Percentiles rank a stretch among this genome's conserved stretches.
These are phyloP conservation scores for Cynodonichthys magdalenae DNA, from an alignment of 2,797 vertebrate genomes.

Conservation along the genomic window DNA sequence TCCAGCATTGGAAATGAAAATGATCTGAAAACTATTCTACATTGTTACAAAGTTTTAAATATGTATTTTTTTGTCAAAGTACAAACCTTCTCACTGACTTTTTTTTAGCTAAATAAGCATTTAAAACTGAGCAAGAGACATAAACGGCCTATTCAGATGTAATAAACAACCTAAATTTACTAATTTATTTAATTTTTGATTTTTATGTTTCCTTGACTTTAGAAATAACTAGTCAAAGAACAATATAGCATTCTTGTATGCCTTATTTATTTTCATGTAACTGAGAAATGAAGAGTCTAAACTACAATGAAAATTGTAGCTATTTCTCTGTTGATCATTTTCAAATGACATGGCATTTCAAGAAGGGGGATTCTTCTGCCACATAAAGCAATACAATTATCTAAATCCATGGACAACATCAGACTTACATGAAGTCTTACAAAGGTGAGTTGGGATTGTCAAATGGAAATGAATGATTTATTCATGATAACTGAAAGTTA, in stretches of 20 bases:
- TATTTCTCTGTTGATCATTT: constrained; percentile 46
- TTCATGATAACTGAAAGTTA: neutral
- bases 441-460: constrained; percentile 69
- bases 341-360: constrained; percentile 43
- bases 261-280: neutral
- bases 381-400: constrained; percentile 33
- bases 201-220: too few species aligned
- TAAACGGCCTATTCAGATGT: too few species aligned
- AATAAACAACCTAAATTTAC: too few species aligned
- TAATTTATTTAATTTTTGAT: too few species aligned
- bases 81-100: too few species aligned
- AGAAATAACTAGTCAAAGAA: neutral
- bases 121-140: too few species aligned
- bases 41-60: too few species aligned
- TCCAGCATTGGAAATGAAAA: too few species aligned
- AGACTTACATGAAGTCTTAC: constrained; percentile 54
- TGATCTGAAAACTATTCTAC: too few species aligned
- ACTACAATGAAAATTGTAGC: constrained; percentile 18
- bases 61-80: too few species aligned
- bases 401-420: constrained; percentile 45
- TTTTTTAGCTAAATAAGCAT: too few species aligned
- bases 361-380: constrained; percentile 36
- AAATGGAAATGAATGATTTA: neutral
- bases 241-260: neutral
- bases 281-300: neutral